These are phyloP conservation scores for Drosophila elegans DNA, from an alignment of 1,140 invertebrate genomes.

Conservation along the genomic window DNA sequence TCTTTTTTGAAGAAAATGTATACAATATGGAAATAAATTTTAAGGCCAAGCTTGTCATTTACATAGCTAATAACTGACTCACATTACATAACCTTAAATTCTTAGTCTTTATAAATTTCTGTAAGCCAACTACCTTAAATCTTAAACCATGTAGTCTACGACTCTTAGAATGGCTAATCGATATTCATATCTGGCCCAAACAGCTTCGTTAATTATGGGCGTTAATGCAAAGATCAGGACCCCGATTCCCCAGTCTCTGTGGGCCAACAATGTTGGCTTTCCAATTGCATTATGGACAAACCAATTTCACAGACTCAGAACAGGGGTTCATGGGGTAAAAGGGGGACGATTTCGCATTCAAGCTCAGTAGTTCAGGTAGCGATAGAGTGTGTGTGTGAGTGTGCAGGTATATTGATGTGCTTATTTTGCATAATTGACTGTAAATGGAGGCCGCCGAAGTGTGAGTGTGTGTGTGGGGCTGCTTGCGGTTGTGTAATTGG, in stretches of 20 bases:
- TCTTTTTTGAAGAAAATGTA: too few relatives aligned
- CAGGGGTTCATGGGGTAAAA: background rate
- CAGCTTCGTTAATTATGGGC: constrained; percentile 53
- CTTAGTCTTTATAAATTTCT: background rate
- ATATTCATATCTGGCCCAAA: constrained; percentile 25
- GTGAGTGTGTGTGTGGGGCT: background rate
- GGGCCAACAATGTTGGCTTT: constrained; percentile 22
- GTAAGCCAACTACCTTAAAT: background rate
- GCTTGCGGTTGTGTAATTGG: constrained; percentile 62
- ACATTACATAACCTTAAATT: too few relatives aligned
- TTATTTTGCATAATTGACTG: constrained; percentile 78
- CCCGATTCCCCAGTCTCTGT: constrained; percentile 1
- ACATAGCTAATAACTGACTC: too few relatives aligned
- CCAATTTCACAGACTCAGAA: constrained; percentile 51
- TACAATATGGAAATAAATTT: too few relatives aligned
- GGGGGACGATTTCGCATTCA: too few relatives aligned
- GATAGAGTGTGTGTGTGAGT: constrained; percentile 17
- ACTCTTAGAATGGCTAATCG: constrained; percentile 13
- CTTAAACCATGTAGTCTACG: background rate
- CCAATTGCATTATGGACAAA: constrained; percentile 60
- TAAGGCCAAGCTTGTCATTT: too few relatives aligned
- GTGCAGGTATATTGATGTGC: constrained; percentile 50
- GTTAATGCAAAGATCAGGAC: constrained; percentile 58
- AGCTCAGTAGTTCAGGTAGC: constrained; percentile 20
- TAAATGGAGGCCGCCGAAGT: constrained; percentile 47